phyloP scores from a whole-genome alignment of 1,140 invertebrate species.

The Propsilocerus akamusi region DNA sequence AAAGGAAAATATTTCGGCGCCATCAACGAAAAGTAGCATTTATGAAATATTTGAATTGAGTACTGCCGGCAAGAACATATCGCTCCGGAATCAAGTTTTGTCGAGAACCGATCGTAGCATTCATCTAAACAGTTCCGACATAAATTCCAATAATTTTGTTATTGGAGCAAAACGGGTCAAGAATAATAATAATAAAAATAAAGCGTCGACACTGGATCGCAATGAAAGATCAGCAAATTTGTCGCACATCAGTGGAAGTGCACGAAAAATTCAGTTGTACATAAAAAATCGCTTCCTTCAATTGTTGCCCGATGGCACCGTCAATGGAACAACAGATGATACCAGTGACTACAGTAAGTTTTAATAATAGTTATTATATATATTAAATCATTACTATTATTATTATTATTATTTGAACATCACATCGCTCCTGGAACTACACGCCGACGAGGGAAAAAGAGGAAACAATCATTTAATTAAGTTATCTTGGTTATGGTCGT shows the following conservation, averaged over 20 bases:
- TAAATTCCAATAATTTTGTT: not conserved
- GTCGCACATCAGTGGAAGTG: slow-evolving; percentile 48
- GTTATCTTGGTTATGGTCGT: too few species aligned
- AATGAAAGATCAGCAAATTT: slow-evolving; percentile 51
- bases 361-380: slow-evolving; percentile 5
- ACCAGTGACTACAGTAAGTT: slow-evolving; percentile 64
- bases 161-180: not conserved
- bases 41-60: not conserved
- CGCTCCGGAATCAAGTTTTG: slow-evolving; percentile 12
- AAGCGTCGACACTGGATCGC: slow-evolving; percentile 19
- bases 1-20: too few species aligned
- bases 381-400: slow-evolving; percentile 1
- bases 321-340: slow-evolving; percentile 56
- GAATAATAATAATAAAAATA: slow-evolving; percentile 6
- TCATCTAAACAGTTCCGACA: slow-evolving; percentile 8
- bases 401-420: too few species aligned
- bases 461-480: too few species aligned
- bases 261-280: slow-evolving; percentile 58
- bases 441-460: too few species aligned
- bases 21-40: too few species aligned
- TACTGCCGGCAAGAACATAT: not conserved
- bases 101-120: slow-evolving; percentile 22
- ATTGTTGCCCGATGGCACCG: slow-evolving; percentile 55
- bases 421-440: too few species aligned
- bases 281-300: slow-evolving; percentile 61